These are phyloP conservation scores for Gortyna flavago DNA, from an alignment of 2,888 invertebrate genomes.

Conservation along the genomic window DNA sequence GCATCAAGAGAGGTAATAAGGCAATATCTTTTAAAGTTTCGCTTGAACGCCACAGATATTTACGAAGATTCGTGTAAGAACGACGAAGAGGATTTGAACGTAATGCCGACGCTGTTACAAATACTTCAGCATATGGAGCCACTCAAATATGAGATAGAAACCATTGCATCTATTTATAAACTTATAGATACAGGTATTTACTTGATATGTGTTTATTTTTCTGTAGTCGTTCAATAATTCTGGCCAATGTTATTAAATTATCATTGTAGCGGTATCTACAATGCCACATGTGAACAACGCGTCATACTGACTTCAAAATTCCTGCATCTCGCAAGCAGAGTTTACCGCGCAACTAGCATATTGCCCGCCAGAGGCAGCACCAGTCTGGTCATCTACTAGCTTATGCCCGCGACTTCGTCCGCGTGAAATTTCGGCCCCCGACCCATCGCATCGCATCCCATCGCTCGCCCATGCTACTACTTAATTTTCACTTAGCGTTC, in stretches of 20 bases:
- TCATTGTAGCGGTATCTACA: no score
- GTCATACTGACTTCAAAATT: no score
- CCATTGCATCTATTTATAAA: slow-evolving; percentile 89
- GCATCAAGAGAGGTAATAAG: slow-evolving; percentile 91
- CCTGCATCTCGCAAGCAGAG: no score
- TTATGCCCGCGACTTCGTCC: no score
- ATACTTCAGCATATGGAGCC: slow-evolving; percentile 85
- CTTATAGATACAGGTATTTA: slow-evolving; percentile 81
- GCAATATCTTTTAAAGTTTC: slow-evolving; percentile 90
- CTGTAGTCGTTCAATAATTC: background rate
- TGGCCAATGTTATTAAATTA: background rate
- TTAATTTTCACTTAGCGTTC: no score
- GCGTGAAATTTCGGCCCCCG: no score
- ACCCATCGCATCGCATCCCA: no score
- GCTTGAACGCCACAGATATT: slow-evolving; percentile 85
- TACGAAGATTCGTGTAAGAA: slow-evolving; percentile 78
- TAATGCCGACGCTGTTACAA: slow-evolving; percentile 84
- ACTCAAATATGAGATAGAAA: slow-evolving; percentile 88
- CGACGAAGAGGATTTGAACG: slow-evolving; percentile 71
- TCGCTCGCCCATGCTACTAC: no score
- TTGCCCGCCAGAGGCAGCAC: no score
- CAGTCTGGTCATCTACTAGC: no score
- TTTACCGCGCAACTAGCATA: no score
- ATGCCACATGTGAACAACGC: no score
- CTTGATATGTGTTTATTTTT: background rate